These are phyloP conservation scores for Halcyon leucocephala DNA, from an alignment of 2,797 vertebrate genomes.

Conservation along the genomic window DNA sequence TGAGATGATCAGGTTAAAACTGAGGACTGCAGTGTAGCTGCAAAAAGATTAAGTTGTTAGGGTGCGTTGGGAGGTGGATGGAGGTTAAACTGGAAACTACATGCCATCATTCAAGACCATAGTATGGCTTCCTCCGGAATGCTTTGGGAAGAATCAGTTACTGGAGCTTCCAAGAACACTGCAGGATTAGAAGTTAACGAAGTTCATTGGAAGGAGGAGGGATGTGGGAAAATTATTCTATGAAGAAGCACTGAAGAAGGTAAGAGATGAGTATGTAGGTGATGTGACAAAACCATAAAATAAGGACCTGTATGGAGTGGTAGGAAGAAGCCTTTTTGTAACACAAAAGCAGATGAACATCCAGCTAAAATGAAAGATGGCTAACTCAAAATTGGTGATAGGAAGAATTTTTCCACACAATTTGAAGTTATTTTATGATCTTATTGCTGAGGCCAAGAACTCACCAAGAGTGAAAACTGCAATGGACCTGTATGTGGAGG, in stretches of 20 bases:
- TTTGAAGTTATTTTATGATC: not conserved
- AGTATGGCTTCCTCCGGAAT: not conserved
- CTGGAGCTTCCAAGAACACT: no score
- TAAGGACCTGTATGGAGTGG: not conserved
- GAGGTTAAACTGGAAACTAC: not conserved
- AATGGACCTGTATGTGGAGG: rapidly evolving
- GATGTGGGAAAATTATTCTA: not conserved
- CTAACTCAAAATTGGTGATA: not conserved
- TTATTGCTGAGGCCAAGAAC: not conserved
- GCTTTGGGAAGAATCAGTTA: not conserved
- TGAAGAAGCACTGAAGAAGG: not conserved
- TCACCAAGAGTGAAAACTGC: rapidly evolving
- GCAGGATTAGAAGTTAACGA: not conserved
- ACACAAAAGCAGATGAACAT: not conserved
- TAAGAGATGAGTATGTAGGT: not conserved
- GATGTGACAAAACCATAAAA: not conserved
- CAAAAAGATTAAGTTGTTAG: not conserved
- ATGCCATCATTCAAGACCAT: rapidly evolving
- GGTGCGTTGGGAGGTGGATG: not conserved
- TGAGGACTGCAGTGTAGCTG: not conserved
- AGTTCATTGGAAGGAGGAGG: not conserved
- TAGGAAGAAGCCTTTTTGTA: not conserved
- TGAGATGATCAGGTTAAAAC: not conserved
- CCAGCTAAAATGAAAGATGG: not conserved
- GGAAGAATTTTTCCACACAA: not conserved